Base-by-base conservation (phyloP, 2,888 invertebrate species). In the Protula sp. region DNA sequence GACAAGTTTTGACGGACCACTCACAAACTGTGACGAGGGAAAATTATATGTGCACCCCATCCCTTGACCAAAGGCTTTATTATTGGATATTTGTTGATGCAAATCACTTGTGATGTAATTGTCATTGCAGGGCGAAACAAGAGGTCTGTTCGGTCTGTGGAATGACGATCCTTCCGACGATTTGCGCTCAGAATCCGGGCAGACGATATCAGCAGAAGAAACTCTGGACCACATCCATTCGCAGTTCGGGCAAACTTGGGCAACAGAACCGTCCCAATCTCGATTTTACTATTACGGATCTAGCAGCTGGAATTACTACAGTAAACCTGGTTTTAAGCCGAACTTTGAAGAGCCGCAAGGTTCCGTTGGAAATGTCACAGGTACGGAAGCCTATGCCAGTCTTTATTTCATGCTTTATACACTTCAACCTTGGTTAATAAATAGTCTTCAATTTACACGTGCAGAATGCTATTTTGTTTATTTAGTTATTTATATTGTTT, bases 121-220 rank as follows among this genome's bases (percentile, higher is more conserved):
- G 24, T 19, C 14, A 50, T 56, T 53, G 5, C 47, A 62, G 62
- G 52, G 30, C 1, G 48, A 31, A 19, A 60, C 63, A 2, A 47
- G 30, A 2, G 63, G 63, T 19, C 38, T 63, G 30, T 50, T 63
- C 27, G 63, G 63, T 19, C 5, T 47, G n/a, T 63, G 63, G 63
- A 54, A 55, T 29, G 55, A 47, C 3, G 47, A 58, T 22, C 27
- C 28, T 4, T 24, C 52, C 22, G 51, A 63, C n/a, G 60, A 63
- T 50, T 45, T 63, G 27, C 26, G n/a, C 22, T 54, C 54, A 9
- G 5, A 54, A 5, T 30, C 45, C 28, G 60, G 58, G 27, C 30
- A 30, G 2, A 1, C 28, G 4, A 52, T 63, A 14, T 28, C 28
- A 28, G 55, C 57, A 4, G 28, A 30, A 2, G 27, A 38, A 2